A percentile compares a stretch with the other conserved stretches of the same genome.
Conservation (phyloP, 2,888 invertebrate species). For the Erynnis tages region DNA sequence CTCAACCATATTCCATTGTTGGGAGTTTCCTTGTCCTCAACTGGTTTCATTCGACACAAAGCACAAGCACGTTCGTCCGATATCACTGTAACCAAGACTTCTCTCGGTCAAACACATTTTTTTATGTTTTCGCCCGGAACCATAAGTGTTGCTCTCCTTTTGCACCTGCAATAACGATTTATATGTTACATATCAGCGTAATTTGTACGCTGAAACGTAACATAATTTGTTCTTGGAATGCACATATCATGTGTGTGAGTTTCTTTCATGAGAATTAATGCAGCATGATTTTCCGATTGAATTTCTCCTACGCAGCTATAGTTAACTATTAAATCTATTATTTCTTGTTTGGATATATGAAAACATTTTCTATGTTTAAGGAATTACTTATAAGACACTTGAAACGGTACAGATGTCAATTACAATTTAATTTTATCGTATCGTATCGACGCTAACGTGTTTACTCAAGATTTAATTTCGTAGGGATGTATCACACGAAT, state of each 20-base stretch:
- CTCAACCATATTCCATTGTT: slow-evolving; percentile 81
- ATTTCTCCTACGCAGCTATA: neutral
- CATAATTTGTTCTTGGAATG: slow-evolving; percentile 57
- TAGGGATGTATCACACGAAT: neutral
- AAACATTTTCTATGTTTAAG: too few relatives aligned
- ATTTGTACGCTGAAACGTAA: slow-evolving; percentile 48
- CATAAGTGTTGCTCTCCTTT: slow-evolving; percentile 52
- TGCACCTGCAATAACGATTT: slow-evolving; percentile 57
- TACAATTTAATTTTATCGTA: too few relatives aligned
- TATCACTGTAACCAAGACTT: slow-evolving; percentile 54
- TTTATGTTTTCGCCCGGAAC: slow-evolving; percentile 58
- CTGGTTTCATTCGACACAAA: slow-evolving; percentile 54
- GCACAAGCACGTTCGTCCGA: slow-evolving; percentile 70
- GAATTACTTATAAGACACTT: too few relatives aligned
- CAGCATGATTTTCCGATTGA: slow-evolving; percentile 21
- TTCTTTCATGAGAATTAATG: neutral
- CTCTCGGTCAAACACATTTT: slow-evolving; percentile 76
- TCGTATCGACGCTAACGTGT: neutral
- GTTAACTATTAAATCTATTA: too few relatives aligned
- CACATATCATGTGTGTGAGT: slow-evolving; percentile 48
- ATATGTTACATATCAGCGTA: slow-evolving; percentile 49
- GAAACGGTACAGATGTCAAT: too few relatives aligned
- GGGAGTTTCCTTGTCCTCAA: slow-evolving; percentile 65
- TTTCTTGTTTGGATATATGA: too few relatives aligned
- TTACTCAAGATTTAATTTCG: neutral